Conservation (phyloP, 2,888 invertebrate genomes). For the Lithophane socia region DNA sequence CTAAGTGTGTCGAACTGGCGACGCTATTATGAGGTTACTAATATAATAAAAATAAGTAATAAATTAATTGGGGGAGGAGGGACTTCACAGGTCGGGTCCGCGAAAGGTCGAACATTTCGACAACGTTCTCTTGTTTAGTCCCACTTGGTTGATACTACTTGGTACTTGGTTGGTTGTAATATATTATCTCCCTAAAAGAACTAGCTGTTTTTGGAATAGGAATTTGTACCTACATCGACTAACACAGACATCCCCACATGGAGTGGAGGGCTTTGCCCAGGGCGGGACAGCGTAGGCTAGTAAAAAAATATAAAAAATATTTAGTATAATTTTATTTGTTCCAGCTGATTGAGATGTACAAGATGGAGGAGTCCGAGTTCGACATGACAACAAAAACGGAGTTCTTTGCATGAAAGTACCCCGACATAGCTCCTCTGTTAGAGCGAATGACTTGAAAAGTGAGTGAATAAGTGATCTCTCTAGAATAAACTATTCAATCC, state of each 20-base stretch:
- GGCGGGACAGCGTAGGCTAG: too few relatives aligned
- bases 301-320: too few relatives aligned
- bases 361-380: slow-evolving; percentile 97
- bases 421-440: slow-evolving; percentile 85
- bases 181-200: too few relatives aligned
- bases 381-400: slow-evolving; percentile 96
- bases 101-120: too few relatives aligned
- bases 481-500: slow-evolving; percentile 55
- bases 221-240: too few relatives aligned
- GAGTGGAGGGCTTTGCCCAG: too few relatives aligned
- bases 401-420: slow-evolving; percentile 95
- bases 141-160: too few relatives aligned
- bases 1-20: background rate
- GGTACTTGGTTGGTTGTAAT: too few relatives aligned
- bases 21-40: background rate
- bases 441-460: slow-evolving; percentile 83
- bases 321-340: slow-evolving; percentile 68
- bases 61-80: background rate
- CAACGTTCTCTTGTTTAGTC: too few relatives aligned
- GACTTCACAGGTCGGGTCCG: too few relatives aligned
- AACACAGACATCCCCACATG: too few relatives aligned
- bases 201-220: too few relatives aligned
- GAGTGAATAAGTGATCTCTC: slow-evolving; percentile 81
- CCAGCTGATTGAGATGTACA: slow-evolving; percentile 97
- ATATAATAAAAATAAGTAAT: background rate